Percentiles rank a stretch among this genome's conserved stretches.
Evolutionary conservation across 1,140 invertebrate species (phyloP).

Genomic region (Diabrotica virgifera): DNA sequence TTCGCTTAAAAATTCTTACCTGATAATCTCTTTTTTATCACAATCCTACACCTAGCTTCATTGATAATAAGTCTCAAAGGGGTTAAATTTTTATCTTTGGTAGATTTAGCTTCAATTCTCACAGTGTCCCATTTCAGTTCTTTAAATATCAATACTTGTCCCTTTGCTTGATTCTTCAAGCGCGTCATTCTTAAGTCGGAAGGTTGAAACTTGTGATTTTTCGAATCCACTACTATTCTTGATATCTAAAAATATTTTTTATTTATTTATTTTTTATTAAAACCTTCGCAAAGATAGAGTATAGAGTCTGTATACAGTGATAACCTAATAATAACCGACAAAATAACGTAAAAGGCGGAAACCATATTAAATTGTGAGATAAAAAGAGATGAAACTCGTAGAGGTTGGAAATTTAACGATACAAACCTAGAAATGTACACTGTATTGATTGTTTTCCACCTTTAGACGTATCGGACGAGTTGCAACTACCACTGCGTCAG

Average conservation of each 20-base stretch:
- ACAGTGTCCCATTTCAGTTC: slow-evolving; percentile 96
- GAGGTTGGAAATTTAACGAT: no score
- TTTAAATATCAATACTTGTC: slow-evolving; percentile 95
- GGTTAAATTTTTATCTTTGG: slow-evolving; percentile 75
- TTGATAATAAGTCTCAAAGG: slow-evolving; percentile 92
- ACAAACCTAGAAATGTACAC: no score
- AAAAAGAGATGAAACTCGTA: no score
- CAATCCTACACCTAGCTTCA: slow-evolving; percentile 91
- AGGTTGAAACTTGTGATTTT: slow-evolving; percentile 83
- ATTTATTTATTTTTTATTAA: no score
- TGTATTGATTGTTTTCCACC: no score
- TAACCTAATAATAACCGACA: no score
- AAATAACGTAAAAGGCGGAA: no score
- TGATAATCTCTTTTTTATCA: slow-evolving; percentile 90
- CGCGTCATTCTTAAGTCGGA: slow-evolving; percentile 83
- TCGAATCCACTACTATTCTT: slow-evolving; percentile 87
- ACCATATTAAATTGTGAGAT: no score
- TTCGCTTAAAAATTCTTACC: slow-evolving; percentile 61
- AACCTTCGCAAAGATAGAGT: no score
- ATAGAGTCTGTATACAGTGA: no score
- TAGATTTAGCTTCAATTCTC: slow-evolving; percentile 87
- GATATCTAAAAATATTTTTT: slow-evolving; percentile 64
- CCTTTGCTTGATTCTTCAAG: slow-evolving; percentile 82
- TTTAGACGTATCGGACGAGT: no score
- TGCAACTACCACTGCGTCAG: no score